Evolutionary conservation across 2,888 invertebrate species (phyloP), one percentile per base, ranked within the genome.

Genomic region (Adela reaumurella): DNA sequence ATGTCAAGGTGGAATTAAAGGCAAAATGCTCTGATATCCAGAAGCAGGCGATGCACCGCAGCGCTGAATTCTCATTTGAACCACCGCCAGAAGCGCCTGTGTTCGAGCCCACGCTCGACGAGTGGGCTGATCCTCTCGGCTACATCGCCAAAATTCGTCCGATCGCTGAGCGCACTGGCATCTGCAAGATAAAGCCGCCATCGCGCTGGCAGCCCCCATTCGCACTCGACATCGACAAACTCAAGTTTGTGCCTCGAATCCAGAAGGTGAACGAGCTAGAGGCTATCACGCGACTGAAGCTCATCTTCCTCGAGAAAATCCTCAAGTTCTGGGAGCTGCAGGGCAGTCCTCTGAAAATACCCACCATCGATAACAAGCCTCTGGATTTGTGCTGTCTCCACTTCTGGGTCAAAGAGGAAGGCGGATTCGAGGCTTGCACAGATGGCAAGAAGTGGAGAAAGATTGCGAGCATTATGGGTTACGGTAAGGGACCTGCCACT

Each of bases 121-220:
- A 90, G 67, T 90, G 89, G 65, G 67, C 78, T 57, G 88, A 90
- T 72, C 88, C 89, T 35, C 69, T 90, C 55, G 85, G 81, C 50
- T 90, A 88, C 63, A 87, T 90, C 50, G 84, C 83, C 41, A 87
- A 88, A 74, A 89, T 90, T 56, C 79, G 86, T 49, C 85, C 87
- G 17, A 81, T 86, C 46, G 90, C 87, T 11, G 87, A 88, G 65
- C 82, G 84, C 67, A 83, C 83, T 52, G 90, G 90, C 52, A 88
- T 90, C 54, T 87, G 89, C 63, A 89, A 88, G 80, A 89, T 90
- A 59, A 84, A 83, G 59, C 90, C 90, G 48, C 90, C 90, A 48
- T 67, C 83, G 62, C 82, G 84, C 55, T 90, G 89, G 88, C 86
- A 87, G 61, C 89, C 90, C 56, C 89, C 90, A 47, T 90, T 90